Conservation (phyloP, 2,888 invertebrate species). For the Temnothorax unifasciatus region DNA sequence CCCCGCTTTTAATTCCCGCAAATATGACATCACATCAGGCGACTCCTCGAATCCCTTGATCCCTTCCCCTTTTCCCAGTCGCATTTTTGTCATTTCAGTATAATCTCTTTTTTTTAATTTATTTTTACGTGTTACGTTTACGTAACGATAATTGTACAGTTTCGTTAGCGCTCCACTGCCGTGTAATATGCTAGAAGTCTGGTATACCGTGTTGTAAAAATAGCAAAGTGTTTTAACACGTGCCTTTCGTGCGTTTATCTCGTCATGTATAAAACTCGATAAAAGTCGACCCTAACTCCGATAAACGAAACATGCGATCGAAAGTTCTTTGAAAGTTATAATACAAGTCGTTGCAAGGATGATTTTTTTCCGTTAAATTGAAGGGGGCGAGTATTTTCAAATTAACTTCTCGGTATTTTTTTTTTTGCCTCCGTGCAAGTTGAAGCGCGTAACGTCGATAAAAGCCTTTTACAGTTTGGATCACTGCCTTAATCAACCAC, state of each 20-base stretch:
- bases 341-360: neutral
- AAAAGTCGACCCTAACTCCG: neutral
- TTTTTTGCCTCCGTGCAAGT: neutral
- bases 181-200: neutral
- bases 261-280: neutral
- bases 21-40: neutral
- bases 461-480: neutral
- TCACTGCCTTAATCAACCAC: neutral
- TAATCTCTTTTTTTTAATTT: neutral
- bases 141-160: neutral
- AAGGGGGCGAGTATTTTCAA: neutral
- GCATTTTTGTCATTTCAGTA: neutral
- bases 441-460: neutral
- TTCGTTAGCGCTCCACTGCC: neutral
- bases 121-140: neutral
- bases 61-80: too few species aligned
- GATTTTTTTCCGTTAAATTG: neutral
- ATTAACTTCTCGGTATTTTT: neutral
- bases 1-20: neutral
- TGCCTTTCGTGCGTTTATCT: neutral
- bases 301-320: neutral
- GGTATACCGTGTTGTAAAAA: neutral
- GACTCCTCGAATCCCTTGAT: too few species aligned
- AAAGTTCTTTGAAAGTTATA: neutral
- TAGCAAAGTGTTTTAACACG: neutral